phyloP scores from a whole-genome alignment of 1,140 invertebrate species.

The Zaprionus lachaisei region DNA sequence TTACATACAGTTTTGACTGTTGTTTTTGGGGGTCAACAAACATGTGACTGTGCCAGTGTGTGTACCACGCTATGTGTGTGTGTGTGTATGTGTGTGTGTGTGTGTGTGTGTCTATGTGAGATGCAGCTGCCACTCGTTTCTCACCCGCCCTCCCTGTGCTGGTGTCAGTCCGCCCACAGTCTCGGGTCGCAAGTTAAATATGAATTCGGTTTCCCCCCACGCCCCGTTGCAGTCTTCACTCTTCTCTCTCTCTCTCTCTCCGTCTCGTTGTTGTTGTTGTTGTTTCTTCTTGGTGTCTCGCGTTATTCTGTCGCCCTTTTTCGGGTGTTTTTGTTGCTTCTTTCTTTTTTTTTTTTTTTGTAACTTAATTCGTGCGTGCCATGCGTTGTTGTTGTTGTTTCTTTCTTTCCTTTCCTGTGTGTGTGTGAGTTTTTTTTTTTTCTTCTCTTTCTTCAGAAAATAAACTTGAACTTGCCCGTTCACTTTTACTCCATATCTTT shows the following conservation, averaged over 20 bases:
- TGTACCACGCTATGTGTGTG: conserved; percentile 12
- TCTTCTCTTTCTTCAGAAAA: conserved; percentile 59
- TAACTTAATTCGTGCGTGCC: conserved; percentile 68
- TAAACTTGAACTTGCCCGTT: conserved; percentile 84
- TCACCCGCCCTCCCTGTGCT: background rate
- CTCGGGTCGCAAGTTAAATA: conserved; percentile 35
- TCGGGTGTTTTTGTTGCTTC: conserved; percentile 19
- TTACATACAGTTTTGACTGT: conserved; percentile 60
- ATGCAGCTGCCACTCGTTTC: conserved; percentile 16
- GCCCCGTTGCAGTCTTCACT: conserved; percentile 3
- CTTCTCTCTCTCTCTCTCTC: conserved; percentile 31
- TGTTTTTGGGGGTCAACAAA: conserved; percentile 69
- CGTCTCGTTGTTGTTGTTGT: conserved; percentile 14
- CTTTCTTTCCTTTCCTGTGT: conserved; percentile 35
- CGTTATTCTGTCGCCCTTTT: conserved; percentile 71
- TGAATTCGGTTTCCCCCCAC: conserved; percentile 13
- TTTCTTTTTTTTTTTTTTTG: conserved; percentile 38
- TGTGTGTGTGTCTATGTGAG: conserved; percentile 31
- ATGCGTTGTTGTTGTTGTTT: conserved; percentile 55
- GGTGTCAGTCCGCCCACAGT: conserved; percentile 20
- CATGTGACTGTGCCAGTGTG: conserved; percentile 14
- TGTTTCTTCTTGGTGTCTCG: conserved; percentile 14
- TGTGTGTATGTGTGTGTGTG: background rate
- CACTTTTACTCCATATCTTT: conserved; percentile 75
- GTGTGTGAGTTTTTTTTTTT: conserved; percentile 11